A percentile compares a stretch with the other conserved stretches of the same genome.
phyloP scores from a whole-genome alignment of 2,888 invertebrate species.

The Chrysolina americana region DNA sequence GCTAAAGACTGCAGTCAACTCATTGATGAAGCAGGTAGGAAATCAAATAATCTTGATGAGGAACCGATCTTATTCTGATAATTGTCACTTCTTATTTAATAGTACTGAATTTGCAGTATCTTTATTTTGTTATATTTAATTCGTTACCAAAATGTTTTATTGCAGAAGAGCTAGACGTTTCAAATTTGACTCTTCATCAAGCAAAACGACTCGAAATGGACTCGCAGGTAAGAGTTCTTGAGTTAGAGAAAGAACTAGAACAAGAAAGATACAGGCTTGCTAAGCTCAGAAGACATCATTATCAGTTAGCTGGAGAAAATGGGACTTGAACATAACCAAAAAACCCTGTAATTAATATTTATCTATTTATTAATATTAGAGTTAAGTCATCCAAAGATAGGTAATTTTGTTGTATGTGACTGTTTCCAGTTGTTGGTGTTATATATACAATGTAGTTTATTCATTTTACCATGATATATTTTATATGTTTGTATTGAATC shows the following conservation, averaged over 20 bases:
- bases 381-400: slow-evolving; percentile 50
- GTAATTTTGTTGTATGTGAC: slow-evolving; percentile 44
- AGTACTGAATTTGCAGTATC: not conserved
- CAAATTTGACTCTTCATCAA: slow-evolving; percentile 91
- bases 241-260: slow-evolving; percentile 91
- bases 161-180: slow-evolving; percentile 90
- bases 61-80: too few species aligned
- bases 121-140: not conserved
- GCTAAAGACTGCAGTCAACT: slow-evolving; percentile 91
- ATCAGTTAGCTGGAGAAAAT: slow-evolving; percentile 83
- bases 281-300: slow-evolving; percentile 92
- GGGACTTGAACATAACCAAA: slow-evolving; percentile 59
- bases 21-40: slow-evolving; percentile 83
- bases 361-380: slow-evolving; percentile 51
- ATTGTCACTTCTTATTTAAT: not conserved
- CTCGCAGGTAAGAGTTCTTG: slow-evolving; percentile 93
- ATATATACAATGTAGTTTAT: slow-evolving; percentile 54
- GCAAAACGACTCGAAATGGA: slow-evolving; percentile 98
- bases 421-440: slow-evolving; percentile 49
- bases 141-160: slow-evolving; percentile 30
- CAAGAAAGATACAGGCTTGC: slow-evolving; percentile 89
- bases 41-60: slow-evolving; percentile 9
- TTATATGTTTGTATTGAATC: slow-evolving; percentile 56
- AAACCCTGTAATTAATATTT: slow-evolving; percentile 34
- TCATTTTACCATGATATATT: slow-evolving; percentile 56